Evolutionary conservation across 2,797 vertebrate genomes (phyloP).

Genomic region (Microctenopoma stevenorrisi): DNA sequence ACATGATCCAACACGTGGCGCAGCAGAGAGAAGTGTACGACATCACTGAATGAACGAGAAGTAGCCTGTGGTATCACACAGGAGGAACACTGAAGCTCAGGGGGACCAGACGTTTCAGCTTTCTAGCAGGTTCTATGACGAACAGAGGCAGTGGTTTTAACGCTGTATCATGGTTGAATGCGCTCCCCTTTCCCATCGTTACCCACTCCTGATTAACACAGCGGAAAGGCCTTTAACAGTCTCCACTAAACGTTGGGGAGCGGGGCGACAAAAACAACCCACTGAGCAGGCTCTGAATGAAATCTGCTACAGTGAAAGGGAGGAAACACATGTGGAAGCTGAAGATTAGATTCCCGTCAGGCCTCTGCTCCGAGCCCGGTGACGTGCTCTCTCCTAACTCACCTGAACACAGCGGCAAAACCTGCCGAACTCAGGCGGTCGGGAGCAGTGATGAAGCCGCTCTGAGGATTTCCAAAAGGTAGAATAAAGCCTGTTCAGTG

Average conservation of each 20-base stretch:
- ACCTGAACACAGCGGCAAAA: slow-evolving; percentile 30
- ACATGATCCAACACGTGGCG: background rate
- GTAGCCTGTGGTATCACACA: background rate
- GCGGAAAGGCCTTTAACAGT: slow-evolving; percentile 41
- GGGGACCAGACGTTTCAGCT: background rate
- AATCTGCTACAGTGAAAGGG: slow-evolving; percentile 61
- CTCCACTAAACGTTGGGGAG: slow-evolving; percentile 23
- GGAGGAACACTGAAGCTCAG: background rate
- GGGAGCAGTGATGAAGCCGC: slow-evolving; percentile 42
- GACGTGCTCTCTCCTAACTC: slow-evolving; percentile 54
- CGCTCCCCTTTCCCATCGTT: background rate
- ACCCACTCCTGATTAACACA: background rate
- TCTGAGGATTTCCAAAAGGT: slow-evolving; percentile 35
- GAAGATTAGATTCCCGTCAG: slow-evolving; percentile 73
- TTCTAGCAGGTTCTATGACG: background rate
- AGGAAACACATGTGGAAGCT: slow-evolving; percentile 82
- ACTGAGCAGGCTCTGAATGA: slow-evolving; percentile 51
- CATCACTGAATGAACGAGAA: background rate
- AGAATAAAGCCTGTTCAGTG: slow-evolving; percentile 2
- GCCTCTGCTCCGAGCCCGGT: slow-evolving; percentile 28
- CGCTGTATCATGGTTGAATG: background rate
- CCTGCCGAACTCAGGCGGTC: slow-evolving; percentile 41
- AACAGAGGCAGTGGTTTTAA: background rate
- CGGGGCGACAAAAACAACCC: slow-evolving; percentile 48
- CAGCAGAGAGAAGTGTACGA: slow-evolving; percentile 4